phyloP scores from a whole-genome alignment of 2,888 invertebrate species.

The Meteorus colon region DNA sequence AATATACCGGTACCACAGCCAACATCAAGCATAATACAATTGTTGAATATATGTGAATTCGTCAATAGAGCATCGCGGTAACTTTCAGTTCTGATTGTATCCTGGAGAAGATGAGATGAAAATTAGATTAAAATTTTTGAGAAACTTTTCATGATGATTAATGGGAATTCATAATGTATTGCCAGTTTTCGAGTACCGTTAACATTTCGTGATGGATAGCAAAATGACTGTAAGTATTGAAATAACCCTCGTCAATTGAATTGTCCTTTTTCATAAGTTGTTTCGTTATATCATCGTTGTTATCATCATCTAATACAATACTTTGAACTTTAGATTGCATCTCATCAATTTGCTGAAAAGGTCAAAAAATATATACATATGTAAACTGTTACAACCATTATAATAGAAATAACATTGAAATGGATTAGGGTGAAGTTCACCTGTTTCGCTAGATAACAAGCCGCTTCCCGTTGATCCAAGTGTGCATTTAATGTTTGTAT shows the following conservation, averaged over 20 bases:
- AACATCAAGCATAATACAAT: conserved; percentile 92
- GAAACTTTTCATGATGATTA: conserved; percentile 12
- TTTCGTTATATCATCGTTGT: conserved; percentile 43
- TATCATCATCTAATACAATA: conserved; percentile 65
- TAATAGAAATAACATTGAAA: background rate
- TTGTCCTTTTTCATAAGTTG: conserved; percentile 74
- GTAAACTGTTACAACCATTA: background rate
- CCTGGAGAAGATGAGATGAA: conserved; percentile 72
- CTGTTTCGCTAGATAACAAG: conserved; percentile 67
- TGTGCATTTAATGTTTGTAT: conserved; percentile 77
- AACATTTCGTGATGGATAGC: conserved; percentile 97
- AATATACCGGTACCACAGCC: conserved; percentile 99
- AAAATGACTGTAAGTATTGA: conserved; percentile 90
- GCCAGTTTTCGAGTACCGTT: conserved; percentile 77
- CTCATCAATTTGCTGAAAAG: conserved; percentile 68
- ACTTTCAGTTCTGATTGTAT: conserved; percentile 88
- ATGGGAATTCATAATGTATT: background rate
- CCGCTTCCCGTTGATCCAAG: conserved; percentile 75
- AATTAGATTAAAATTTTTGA: background rate
- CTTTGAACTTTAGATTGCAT: conserved; percentile 67
- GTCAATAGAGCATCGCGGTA: conserved; percentile 89
- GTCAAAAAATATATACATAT: background rate
- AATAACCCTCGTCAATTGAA: conserved; percentile 83
- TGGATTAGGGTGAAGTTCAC: conserved; percentile 49
- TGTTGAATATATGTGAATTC: conserved; percentile 81